Percentiles rank a stretch among this genome's conserved stretches.
phyloP scores from a whole-genome alignment of 2,888 invertebrate genomes.

The Acanthoscelides obtectus region DNA sequence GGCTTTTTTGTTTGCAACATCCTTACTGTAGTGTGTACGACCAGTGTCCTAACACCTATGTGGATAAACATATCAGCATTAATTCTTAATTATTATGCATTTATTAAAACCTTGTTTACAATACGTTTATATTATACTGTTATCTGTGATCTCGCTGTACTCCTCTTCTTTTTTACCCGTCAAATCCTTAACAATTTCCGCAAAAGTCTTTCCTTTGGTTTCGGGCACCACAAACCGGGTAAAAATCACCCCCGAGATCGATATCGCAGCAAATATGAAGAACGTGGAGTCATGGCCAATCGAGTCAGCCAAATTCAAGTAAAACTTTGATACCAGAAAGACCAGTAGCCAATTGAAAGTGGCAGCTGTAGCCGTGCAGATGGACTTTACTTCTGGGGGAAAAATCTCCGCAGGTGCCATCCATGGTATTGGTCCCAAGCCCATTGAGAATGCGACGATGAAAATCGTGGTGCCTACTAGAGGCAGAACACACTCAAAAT shows the following conservation, averaged over 20 bases:
- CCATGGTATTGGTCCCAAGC: conserved; percentile 86
- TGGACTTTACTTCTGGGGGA: conserved; percentile 71
- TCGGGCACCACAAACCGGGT: conserved; percentile 41
- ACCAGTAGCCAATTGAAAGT: conserved; percentile 79
- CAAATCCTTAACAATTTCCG: conserved; percentile 31
- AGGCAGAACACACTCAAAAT: conserved; percentile 66
- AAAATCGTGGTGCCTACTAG: conserved; percentile 69
- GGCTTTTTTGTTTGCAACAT: too few relatives aligned
- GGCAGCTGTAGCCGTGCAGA: conserved; percentile 77
- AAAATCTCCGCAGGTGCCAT: conserved; percentile 81
- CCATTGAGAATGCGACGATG: conserved; percentile 74
- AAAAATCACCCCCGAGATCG: conserved; percentile 61
- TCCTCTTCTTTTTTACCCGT: too few relatives aligned
- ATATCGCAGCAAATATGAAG: conserved; percentile 69
- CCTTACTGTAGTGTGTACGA: too few relatives aligned
- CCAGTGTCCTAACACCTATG: too few relatives aligned
- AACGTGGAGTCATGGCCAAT: conserved; percentile 64
- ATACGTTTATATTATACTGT: too few relatives aligned
- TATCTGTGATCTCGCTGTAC: too few relatives aligned
- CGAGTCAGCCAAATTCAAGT: conserved; percentile 52
- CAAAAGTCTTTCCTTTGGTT: conserved; percentile 39
- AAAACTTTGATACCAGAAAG: conserved; percentile 75
- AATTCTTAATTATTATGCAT: too few relatives aligned
- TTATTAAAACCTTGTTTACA: too few relatives aligned
- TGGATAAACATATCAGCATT: too few relatives aligned